phyloP scores from a whole-genome alignment of 1,140 invertebrate genomes.

The Trichonephila clavipes region DNA sequence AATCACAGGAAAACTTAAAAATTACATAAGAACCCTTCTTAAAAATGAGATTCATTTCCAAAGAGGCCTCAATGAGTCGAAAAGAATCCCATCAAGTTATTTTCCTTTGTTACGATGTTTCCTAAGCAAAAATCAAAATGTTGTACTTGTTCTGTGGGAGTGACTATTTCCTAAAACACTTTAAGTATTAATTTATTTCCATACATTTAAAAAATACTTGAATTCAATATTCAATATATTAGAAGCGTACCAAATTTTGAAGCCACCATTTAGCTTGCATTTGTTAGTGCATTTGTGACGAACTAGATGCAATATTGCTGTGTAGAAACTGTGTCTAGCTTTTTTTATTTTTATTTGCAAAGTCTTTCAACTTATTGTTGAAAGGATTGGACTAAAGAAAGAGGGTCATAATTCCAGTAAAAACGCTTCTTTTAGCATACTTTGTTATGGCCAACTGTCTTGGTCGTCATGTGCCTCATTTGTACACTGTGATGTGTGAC shows the following conservation, averaged over 20 bases:
- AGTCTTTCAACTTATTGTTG: slow-evolving; percentile 67
- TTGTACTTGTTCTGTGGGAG: background rate
- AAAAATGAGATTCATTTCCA: background rate
- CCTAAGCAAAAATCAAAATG: background rate
- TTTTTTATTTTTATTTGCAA: slow-evolving; percentile 58
- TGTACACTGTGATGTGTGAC: slow-evolving; percentile 77
- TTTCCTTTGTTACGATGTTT: background rate
- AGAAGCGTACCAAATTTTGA: slow-evolving; percentile 5
- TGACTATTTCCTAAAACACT: background rate
- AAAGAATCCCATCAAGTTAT: background rate
- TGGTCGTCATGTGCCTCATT: slow-evolving; percentile 77
- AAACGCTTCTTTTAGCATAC: slow-evolving; percentile 68
- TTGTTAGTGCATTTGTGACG: slow-evolving; percentile 25
- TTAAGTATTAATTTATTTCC: background rate
- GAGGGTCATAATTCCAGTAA: slow-evolving; percentile 16
- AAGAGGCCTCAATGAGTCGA: background rate
- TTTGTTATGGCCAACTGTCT: slow-evolving; percentile 73
- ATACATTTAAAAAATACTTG: background rate
- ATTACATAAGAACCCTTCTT: background rate
- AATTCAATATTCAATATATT: background rate
- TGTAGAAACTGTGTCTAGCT: slow-evolving; percentile 57
- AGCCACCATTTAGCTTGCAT: slow-evolving; percentile 49
- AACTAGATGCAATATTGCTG: slow-evolving; percentile 53
- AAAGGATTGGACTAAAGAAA: slow-evolving; percentile 49
- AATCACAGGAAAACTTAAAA: too few species aligned